Conservation (phyloP, 2,113 vertebrate genomes). For the Nothobranchius furzeri region DNA sequence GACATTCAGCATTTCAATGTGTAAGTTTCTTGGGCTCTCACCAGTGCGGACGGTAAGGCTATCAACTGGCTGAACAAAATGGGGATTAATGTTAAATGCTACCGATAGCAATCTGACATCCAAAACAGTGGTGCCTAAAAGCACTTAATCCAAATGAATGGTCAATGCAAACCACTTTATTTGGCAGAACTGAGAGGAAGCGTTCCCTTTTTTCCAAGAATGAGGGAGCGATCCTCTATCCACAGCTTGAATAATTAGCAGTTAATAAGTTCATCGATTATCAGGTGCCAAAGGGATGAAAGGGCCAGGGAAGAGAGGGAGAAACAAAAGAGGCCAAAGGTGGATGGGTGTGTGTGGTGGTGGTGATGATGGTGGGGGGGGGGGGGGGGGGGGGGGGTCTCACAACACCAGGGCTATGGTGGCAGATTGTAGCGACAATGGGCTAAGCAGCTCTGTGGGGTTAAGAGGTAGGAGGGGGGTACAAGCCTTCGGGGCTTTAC, state of each 20-base stretch:
- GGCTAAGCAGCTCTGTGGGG: slow-evolving; percentile 86
- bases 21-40: slow-evolving; percentile 49
- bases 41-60: slow-evolving; percentile 36
- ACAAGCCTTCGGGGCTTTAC: slow-evolving; percentile 91
- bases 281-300: slow-evolving; percentile 82
- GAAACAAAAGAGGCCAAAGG: slow-evolving; percentile 10
- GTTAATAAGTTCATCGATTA: slow-evolving; percentile 84
- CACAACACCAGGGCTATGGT: slow-evolving; percentile 77
- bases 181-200: slow-evolving; percentile 54
- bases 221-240: slow-evolving; percentile 66
- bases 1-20: slow-evolving; percentile 25
- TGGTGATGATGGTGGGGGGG: too few relatives aligned
- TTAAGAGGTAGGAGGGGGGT: slow-evolving; percentile 80
- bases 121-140: slow-evolving; percentile 61
- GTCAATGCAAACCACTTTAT: slow-evolving; percentile 62
- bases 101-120: slow-evolving; percentile 73
- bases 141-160: slow-evolving; percentile 75
- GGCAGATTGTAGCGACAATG: slow-evolving; percentile 97
- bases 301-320: slow-evolving; percentile 37
- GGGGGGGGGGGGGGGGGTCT: slow-evolving; percentile 53
- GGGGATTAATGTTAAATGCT: slow-evolving; percentile 69
- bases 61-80: slow-evolving; percentile 61
- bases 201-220: slow-evolving; percentile 26
- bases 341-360: slow-evolving; percentile 1
- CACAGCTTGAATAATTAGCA: slow-evolving; percentile 90